phyloP scores from a whole-genome alignment of 2,797 vertebrate genomes.

The Xenops minutus region DNA sequence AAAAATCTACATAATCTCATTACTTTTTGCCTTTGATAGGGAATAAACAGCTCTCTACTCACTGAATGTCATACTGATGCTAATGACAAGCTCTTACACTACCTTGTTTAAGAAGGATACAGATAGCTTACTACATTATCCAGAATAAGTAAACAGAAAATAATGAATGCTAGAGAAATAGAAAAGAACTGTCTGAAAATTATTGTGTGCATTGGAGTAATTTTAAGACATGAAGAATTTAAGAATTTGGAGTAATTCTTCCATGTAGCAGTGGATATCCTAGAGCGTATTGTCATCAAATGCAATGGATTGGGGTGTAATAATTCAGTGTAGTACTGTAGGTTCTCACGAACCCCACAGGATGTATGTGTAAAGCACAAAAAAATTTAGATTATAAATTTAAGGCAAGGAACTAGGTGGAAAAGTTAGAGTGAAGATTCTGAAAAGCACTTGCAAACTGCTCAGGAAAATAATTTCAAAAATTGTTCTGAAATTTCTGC shows the following conservation, averaged over 20 bases:
- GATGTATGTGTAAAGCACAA: slow-evolving; percentile 63
- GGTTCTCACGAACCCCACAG: background rate
- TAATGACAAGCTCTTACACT: background rate
- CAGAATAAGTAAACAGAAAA: background rate
- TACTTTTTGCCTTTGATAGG: slow-evolving; percentile 50
- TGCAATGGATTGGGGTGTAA: background rate
- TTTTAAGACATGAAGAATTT: no score
- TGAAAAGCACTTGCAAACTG: slow-evolving; percentile 32
- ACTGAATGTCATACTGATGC: slow-evolving; percentile 15
- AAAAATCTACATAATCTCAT: background rate
- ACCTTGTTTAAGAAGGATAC: background rate
- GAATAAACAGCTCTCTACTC: background rate
- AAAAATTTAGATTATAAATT: background rate
- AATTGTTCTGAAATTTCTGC: background rate
- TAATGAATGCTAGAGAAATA: background rate
- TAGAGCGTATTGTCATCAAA: background rate
- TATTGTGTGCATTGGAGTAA: background rate
- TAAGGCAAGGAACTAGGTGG: background rate
- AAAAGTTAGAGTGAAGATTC: background rate
- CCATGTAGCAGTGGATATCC: background rate
- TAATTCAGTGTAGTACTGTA: background rate
- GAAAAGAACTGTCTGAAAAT: background rate
- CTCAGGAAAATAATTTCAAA: slow-evolving; percentile 55
- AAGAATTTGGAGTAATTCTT: background rate
- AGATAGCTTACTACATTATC: background rate